phyloP scores from a whole-genome alignment of 2,797 vertebrate species.

The Silurus lanzhouensis region DNA sequence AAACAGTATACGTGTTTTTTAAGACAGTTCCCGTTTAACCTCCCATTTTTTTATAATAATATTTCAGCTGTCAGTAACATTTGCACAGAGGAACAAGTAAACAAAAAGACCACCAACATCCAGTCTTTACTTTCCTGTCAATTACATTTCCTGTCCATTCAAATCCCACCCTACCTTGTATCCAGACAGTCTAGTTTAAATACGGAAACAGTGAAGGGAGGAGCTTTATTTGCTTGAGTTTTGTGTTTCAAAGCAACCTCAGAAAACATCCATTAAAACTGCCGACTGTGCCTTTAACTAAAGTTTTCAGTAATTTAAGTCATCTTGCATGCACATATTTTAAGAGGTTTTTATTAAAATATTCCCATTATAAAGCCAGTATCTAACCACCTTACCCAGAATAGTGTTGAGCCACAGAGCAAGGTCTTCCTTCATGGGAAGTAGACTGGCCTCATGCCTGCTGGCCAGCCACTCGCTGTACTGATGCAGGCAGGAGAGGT shows the following conservation, averaged over 20 bases:
- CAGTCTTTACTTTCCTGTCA: not conserved
- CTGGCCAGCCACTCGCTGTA: conserved; percentile 92
- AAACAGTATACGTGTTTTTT: not conserved
- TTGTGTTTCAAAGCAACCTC: conserved; percentile 25
- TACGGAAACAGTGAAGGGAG: not conserved
- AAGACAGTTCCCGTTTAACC: not conserved
- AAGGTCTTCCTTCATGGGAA: conserved; percentile 96
- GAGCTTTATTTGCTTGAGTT: conserved; percentile 20
- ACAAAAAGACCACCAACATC: not conserved
- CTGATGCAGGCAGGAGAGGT: conserved; percentile 88
- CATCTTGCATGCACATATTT: not conserved
- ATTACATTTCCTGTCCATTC: not conserved
- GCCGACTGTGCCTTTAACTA: not conserved
- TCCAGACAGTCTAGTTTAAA: not conserved
- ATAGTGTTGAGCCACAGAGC: conserved; percentile 89
- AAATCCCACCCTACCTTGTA: not conserved
- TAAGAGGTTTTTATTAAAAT: not conserved
- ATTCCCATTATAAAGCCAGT: not conserved
- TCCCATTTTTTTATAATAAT: not conserved
- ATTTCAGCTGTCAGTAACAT: conserved; percentile 8
- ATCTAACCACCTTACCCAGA: conserved; percentile 79
- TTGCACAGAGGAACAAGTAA: not conserved
- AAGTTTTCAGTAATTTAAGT: not conserved
- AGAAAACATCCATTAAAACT: not conserved
- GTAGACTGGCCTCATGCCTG: conserved; percentile 89